These are phyloP conservation scores for Anguilla obscura DNA, from an alignment of 2,797 vertebrate genomes.

Conservation along the genomic window DNA sequence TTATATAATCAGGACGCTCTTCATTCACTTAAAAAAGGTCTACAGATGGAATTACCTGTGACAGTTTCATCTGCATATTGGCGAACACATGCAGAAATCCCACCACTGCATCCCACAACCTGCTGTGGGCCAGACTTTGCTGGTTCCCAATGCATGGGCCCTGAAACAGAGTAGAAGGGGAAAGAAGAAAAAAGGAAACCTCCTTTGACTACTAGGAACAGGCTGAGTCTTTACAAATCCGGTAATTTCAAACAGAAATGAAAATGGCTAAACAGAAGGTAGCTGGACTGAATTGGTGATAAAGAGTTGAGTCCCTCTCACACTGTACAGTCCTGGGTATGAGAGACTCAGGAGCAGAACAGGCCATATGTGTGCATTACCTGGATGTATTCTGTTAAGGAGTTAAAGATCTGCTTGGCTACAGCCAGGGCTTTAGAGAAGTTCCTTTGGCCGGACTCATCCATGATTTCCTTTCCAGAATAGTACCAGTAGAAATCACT, in stretches of 20 bases:
- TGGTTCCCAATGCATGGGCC: slow-evolving; percentile 96
- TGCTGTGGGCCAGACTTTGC: slow-evolving; percentile 95
- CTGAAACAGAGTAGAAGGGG: slow-evolving; percentile 60
- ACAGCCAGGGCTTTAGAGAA: slow-evolving; percentile 95
- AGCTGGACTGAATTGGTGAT: background rate
- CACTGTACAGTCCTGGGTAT: slow-evolving; percentile 71
- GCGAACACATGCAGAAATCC: slow-evolving; percentile 98
- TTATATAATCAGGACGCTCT: background rate
- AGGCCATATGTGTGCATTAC: slow-evolving; percentile 73
- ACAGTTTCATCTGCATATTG: slow-evolving; percentile 99
- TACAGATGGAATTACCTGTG: slow-evolving; percentile 80
- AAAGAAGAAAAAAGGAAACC: background rate
- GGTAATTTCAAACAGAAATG: background rate
- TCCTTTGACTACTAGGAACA: background rate
- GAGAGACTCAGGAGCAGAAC: slow-evolving; percentile 92
- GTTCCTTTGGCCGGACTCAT: slow-evolving; percentile 94
- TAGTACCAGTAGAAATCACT: slow-evolving; percentile 99
- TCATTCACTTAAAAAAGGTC: background rate
- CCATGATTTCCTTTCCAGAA: slow-evolving; percentile 94
- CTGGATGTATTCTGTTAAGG: slow-evolving; percentile 98
- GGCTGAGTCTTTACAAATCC: background rate
- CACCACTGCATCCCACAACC: slow-evolving; percentile 96
- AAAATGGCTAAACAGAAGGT: background rate
- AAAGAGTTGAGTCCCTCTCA: background rate
- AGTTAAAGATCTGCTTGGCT: slow-evolving; percentile 98